These are phyloP conservation scores for Sceloporus undulatus DNA, from an alignment of 2,113 vertebrate species.

Conservation along the genomic window DNA sequence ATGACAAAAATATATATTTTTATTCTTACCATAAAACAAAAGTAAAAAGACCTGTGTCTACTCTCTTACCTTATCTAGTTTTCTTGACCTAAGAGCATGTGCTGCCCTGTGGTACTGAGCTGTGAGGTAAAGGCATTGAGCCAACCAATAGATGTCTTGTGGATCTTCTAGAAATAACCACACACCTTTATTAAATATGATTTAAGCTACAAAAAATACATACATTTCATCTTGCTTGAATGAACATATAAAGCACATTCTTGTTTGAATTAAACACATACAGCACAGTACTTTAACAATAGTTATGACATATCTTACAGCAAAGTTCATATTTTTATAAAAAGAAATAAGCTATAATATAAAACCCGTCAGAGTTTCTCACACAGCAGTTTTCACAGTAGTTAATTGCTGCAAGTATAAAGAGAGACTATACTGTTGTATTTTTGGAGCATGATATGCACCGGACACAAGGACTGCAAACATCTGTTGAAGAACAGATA, in stretches of 20 bases:
- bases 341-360: background rate
- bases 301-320: background rate
- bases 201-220: background rate
- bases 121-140: constrained; percentile 96
- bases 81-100: constrained; percentile 93
- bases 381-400: background rate
- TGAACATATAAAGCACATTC: too few relatives aligned
- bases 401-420: background rate
- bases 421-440: background rate
- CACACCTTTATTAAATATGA: background rate
- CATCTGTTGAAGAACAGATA: background rate
- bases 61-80: constrained; percentile 91
- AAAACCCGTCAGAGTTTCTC: background rate
- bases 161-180: constrained; percentile 88
- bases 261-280: background rate
- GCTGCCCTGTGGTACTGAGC: constrained; percentile 98
- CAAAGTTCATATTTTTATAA: background rate
- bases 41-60: background rate
- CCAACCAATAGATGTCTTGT: constrained; percentile 97
- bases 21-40: background rate
- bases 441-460: background rate
- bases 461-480: background rate
- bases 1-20: background rate
- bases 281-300: background rate
- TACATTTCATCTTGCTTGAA: background rate